Evolutionary conservation across 2,797 vertebrate species (phyloP).

Genomic region (Diceros bicornis): DNA sequence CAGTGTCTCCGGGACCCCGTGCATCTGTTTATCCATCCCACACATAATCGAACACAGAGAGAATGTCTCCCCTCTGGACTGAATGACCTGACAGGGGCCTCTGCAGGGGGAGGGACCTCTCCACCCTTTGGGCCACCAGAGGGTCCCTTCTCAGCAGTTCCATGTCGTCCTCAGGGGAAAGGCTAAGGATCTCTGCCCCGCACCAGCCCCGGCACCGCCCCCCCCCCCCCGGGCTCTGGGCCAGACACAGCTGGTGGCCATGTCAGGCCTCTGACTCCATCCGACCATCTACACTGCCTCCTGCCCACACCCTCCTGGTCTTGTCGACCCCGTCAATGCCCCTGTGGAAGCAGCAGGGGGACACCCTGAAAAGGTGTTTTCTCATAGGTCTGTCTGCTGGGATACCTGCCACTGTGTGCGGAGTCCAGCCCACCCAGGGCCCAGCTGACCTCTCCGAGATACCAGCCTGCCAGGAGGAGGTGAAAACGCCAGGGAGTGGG

Average conservation of each 20-base stretch:
- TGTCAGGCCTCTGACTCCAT: too few relatives aligned
- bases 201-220: neutral
- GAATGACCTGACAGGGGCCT: neutral
- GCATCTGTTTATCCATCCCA: neutral
- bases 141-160: neutral
- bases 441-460: neutral
- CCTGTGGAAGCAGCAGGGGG: neutral
- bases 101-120: neutral
- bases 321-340: neutral
- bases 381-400: accelerated
- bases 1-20: neutral
- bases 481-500: neutral
- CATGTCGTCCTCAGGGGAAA: neutral
- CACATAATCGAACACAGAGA: neutral
- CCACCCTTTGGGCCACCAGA: neutral
- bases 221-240: neutral
- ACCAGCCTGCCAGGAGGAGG: neutral
- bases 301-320: neutral
- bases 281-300: neutral
- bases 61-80: neutral
- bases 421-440: neutral
- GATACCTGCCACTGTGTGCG: neutral
- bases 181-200: neutral
- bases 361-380: neutral
- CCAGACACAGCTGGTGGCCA: accelerated